Evolutionary conservation across 2,888 invertebrate species (phyloP).

Genomic region (Andrena fulva): DNA sequence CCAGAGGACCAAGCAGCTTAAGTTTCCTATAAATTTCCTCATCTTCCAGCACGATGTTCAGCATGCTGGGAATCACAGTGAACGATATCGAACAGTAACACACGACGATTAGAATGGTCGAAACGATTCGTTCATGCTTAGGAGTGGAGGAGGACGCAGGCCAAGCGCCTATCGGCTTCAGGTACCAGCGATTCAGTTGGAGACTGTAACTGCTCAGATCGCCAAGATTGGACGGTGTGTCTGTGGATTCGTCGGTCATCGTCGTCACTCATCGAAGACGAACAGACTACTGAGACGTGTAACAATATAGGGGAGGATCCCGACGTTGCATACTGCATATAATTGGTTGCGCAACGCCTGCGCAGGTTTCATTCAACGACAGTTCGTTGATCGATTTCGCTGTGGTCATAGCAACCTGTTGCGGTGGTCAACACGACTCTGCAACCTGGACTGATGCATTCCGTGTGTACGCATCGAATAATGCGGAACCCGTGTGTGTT

Average conservation of each 20-base stretch:
- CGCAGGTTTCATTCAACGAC: too few species aligned
- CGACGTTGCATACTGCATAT: too few species aligned
- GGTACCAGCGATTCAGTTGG: conserved; percentile 60
- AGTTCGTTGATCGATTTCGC: too few species aligned
- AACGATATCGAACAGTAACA: conserved; percentile 63
- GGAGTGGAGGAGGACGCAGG: conserved; percentile 34
- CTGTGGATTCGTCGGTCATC: neutral
- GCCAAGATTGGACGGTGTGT: rapidly evolving
- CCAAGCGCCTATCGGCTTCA: conserved; percentile 68
- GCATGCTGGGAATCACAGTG: conserved; percentile 64
- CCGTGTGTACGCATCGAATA: neutral
- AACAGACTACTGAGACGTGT: conserved; percentile 15
- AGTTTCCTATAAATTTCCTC: conserved; percentile 21
- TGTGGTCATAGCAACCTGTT: too few species aligned
- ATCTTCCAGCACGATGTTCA: conserved; percentile 67
- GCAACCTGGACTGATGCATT: too few species aligned
- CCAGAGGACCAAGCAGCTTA: conserved; percentile 69
- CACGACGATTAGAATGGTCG: conserved; percentile 8
- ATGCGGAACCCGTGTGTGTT: neutral
- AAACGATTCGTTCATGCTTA: conserved; percentile 15
- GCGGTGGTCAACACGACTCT: too few species aligned
- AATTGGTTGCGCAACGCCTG: too few species aligned
- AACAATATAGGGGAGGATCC: neutral
- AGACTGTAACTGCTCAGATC: conserved; percentile 57
- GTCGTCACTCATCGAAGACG: neutral